Evolutionary conservation across 2,888 invertebrate genomes (phyloP), one percentile per base, ranked within the genome.

Genomic region (Lymantria dispar): DNA sequence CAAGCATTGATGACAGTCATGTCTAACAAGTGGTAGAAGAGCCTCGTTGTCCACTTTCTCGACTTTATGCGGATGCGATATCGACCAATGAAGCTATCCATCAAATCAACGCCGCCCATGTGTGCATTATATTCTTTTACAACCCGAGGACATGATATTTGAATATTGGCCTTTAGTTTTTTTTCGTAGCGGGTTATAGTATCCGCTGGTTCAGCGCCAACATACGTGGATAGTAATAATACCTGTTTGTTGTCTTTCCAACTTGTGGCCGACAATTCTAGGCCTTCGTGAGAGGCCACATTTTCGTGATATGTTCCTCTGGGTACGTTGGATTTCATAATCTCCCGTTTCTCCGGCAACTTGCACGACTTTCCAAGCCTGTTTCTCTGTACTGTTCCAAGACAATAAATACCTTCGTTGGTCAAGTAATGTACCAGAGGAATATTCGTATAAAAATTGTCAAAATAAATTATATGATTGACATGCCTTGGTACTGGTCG

Each of bases 181-280:
- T 71, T 70, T 52, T 73, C 71, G 63, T 70, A 75, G 48, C 43
- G 29, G 29, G 29, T 43, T 43, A 43, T 43, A 43, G 29, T 43
- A 43, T 43, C 43, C 30, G 60, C 64, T 58, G 73, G 72, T 67
- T 72, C 69, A 58, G 67, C 65, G 47, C 72, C 69, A 60, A 76
- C 73, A 71, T 69, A 72, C 45, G 70, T 70, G 54, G 71, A 70
- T 48, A 70, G 62, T 55, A 72, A 68, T 58, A 63, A 13, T 48
- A 71, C 71, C 50, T 68, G 69, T 64, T 72, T 68, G 56, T 71
- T 73, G 60, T 71, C 68, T 60, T 72, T 73, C 72, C 72, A 74
- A 58, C 33, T 40, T 15, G 49, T 45, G 33, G 49, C 45, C 22
- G 45, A 45, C 15, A 48, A 48, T 37, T 48, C 43, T 3, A 9